Conservation (phyloP, 1,140 invertebrate species). For the Ceratina australensis region DNA sequence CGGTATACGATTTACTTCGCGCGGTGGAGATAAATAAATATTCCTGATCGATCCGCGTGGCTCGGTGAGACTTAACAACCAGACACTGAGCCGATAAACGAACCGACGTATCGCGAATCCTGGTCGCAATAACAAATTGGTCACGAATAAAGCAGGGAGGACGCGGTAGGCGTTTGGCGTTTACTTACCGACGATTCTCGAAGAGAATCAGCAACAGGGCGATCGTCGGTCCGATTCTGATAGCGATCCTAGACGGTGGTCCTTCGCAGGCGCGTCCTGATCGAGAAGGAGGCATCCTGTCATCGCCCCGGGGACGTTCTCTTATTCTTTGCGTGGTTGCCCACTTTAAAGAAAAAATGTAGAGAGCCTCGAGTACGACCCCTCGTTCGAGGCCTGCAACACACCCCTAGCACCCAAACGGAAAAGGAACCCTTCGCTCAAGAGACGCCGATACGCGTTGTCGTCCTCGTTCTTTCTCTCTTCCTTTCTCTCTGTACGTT, state of each 20-base stretch:
- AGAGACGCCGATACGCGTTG: slow-evolving; percentile 41
- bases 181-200: slow-evolving; percentile 73
- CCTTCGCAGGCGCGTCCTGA: slow-evolving; percentile 72
- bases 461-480: slow-evolving; percentile 23
- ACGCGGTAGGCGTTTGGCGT: background rate
- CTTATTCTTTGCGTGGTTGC: slow-evolving; percentile 64
- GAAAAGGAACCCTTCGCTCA: slow-evolving; percentile 64
- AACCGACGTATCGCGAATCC: background rate
- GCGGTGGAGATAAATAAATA: slow-evolving; percentile 34
- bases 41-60: background rate
- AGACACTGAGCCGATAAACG: slow-evolving; percentile 12
- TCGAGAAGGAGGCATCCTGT: slow-evolving; percentile 77
- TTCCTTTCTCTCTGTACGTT: slow-evolving; percentile 21
- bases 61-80: background rate
- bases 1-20: slow-evolving; percentile 32
- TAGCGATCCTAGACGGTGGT: slow-evolving; percentile 65
- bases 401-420: slow-evolving; percentile 72
- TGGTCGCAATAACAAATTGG: slow-evolving; percentile 16
- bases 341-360: slow-evolving; percentile 64
- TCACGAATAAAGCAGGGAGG: slow-evolving; percentile 31
- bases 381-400: slow-evolving; percentile 58
- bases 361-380: slow-evolving; percentile 52
- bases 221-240: slow-evolving; percentile 62
- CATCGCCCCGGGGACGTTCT: slow-evolving; percentile 74
- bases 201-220: slow-evolving; percentile 67